Conservation (phyloP, 2,797 vertebrate species). For the Vipera ursinii region DNA sequence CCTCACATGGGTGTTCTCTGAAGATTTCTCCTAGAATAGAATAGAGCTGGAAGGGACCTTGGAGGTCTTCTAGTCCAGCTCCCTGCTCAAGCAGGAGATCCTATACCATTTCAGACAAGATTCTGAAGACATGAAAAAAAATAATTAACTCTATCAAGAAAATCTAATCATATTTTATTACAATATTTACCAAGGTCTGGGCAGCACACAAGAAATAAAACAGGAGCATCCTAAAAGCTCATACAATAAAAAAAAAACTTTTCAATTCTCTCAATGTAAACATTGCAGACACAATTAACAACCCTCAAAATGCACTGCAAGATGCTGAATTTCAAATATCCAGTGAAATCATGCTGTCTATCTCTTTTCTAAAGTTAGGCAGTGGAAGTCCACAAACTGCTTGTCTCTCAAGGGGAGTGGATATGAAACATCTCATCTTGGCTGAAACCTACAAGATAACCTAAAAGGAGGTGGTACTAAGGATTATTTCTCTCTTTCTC, state of each 20-base stretch:
- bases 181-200: neutral
- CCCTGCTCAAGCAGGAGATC: no score
- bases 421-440: neutral
- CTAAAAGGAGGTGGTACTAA: neutral
- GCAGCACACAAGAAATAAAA: neutral
- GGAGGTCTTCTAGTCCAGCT: no score
- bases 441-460: neutral
- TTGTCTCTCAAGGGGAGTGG: neutral
- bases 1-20: neutral
- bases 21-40: neutral
- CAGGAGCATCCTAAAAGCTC: neutral
- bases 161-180: neutral
- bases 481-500: no score
- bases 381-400: neutral
- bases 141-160: neutral
- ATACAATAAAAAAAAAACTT: neutral
- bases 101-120: no score
- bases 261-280: neutral
- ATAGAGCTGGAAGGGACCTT: no score
- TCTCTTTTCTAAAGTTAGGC: neutral
- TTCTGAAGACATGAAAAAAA: neutral
- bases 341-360: neutral
- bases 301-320: neutral
- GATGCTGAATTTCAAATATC: neutral
- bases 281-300: neutral